Conservation (phyloP, 2,797 vertebrate species). For the Argentina silus region DNA sequence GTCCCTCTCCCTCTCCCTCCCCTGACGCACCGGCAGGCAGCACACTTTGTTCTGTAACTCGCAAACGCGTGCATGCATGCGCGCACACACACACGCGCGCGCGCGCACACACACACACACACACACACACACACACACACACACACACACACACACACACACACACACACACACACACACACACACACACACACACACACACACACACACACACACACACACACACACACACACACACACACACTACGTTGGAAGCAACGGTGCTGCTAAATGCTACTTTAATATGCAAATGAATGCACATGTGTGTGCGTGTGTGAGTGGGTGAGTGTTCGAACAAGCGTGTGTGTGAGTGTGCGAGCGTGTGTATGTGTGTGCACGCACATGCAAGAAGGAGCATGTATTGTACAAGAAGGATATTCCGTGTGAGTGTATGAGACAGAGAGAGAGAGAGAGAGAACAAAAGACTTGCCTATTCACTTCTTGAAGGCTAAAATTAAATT, state of each 20-base stretch:
- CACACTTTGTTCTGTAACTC: neutral
- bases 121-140: neutral
- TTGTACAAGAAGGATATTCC: neutral
- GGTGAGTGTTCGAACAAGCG: neutral
- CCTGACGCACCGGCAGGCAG: neutral
- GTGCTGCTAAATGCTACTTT: neutral
- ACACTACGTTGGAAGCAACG: neutral
- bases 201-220: neutral
- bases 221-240: neutral
- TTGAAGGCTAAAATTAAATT: neutral
- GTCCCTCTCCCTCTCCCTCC: conserved; percentile 12
- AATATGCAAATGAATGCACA: neutral
- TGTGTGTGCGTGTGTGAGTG: neutral
- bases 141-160: neutral
- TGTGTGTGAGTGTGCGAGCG: neutral
- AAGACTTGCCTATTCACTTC: neutral
- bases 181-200: neutral
- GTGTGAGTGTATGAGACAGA: neutral
- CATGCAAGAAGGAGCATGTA: neutral
- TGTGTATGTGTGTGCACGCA: neutral
- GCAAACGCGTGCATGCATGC: neutral
- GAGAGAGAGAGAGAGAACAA: conserved; percentile 1
- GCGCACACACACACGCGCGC: neutral
- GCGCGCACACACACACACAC: neutral
- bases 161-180: neutral